Percentiles rank a stretch among this genome's conserved stretches.
phyloP scores from a whole-genome alignment of 2,113 vertebrate genomes.

The Craseonycteris thonglongyai region DNA sequence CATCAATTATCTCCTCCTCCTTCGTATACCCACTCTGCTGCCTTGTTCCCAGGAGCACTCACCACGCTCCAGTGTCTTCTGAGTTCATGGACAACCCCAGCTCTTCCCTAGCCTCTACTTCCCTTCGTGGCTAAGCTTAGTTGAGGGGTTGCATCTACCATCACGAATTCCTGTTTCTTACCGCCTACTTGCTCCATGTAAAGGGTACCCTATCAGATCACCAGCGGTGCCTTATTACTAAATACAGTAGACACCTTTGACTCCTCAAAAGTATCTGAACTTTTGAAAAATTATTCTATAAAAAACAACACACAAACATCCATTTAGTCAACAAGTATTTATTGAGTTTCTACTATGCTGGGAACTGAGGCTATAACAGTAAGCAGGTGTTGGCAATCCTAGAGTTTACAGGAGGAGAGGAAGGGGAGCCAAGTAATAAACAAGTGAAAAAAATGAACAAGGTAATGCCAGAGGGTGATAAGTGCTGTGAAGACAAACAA shows the following conservation, averaged over 20 bases:
- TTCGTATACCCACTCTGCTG: neutral
- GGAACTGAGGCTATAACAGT: neutral
- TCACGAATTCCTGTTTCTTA: neutral
- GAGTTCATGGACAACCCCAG: neutral
- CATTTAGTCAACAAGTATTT: constrained; percentile 24
- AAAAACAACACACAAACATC: constrained; percentile 23
- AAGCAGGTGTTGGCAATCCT: neutral
- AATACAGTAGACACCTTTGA: neutral
- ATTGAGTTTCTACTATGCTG: constrained; percentile 14
- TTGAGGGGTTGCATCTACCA: neutral
- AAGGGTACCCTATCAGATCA: neutral
- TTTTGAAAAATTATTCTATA: constrained; percentile 24
- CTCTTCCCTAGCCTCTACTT: neutral
- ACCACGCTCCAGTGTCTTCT: neutral
- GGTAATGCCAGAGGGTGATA: neutral
- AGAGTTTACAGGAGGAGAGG: neutral
- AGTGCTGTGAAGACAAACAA: neutral
- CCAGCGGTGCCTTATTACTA: neutral
- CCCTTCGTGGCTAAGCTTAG: neutral
- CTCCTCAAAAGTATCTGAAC: neutral
- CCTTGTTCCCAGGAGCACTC: neutral
- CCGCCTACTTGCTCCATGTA: neutral
- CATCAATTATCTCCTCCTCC: neutral
- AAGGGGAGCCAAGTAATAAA: neutral
- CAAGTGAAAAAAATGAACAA: neutral